Conservation (phyloP, 1,140 invertebrate species). For the Neodiprion fabricii region DNA sequence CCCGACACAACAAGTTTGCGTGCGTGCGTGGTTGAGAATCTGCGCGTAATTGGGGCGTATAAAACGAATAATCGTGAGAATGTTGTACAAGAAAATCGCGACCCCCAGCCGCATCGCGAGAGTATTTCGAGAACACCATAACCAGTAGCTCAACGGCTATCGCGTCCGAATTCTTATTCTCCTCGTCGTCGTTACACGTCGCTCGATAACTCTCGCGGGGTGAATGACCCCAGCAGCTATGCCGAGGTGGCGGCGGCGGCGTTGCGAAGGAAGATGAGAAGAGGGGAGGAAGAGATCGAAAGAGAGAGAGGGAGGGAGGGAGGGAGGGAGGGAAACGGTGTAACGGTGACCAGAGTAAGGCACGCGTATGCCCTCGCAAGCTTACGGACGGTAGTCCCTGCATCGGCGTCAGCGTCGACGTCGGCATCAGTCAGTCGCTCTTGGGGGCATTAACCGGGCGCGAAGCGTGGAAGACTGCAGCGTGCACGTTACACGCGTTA, state of each 20-base stretch:
- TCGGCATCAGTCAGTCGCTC: conserved; percentile 24
- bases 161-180: neutral
- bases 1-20: too few relatives aligned
- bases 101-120: too few relatives aligned
- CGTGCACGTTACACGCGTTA: neutral
- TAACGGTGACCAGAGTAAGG: conserved; percentile 61
- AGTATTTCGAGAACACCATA: too few relatives aligned
- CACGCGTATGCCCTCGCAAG: conserved; percentile 46
- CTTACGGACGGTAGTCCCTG: conserved; percentile 28
- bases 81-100: too few relatives aligned
- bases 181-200: too few relatives aligned
- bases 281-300: conserved; percentile 11
- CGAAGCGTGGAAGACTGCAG: conserved; percentile 31
- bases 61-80: too few relatives aligned
- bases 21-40: too few relatives aligned
- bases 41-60: too few relatives aligned
- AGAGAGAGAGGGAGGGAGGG: conserved; percentile 34
- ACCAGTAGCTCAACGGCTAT: too few relatives aligned
- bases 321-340: conserved; percentile 47
- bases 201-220: neutral
- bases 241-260: neutral
- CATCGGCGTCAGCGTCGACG: conserved; percentile 21
- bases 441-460: conserved; percentile 58
- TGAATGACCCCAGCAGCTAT: neutral
- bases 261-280: conserved; percentile 35